These are phyloP conservation scores for Callospermophilus lateralis DNA, from an alignment of 2,113 vertebrate genomes.

Conservation along the genomic window DNA sequence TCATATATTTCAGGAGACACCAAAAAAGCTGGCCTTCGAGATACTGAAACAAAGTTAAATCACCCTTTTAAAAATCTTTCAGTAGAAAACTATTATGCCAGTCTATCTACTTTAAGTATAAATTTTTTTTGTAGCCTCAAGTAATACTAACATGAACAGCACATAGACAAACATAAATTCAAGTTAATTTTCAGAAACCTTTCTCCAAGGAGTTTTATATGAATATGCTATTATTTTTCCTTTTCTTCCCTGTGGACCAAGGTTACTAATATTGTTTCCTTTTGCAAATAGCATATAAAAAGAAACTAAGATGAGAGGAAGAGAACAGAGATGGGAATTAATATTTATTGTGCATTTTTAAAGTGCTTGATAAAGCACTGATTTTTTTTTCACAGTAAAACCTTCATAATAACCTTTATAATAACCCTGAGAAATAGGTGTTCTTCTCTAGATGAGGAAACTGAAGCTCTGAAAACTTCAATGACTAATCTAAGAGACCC, in stretches of 20 bases:
- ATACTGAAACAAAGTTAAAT: not conserved
- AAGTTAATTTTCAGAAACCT: slow-evolving; percentile 43
- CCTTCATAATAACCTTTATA: not conserved
- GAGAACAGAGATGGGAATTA: not conserved
- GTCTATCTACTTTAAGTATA: not conserved
- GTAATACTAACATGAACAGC: slow-evolving; percentile 38
- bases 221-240: not conserved
- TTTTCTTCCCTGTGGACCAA: slow-evolving; percentile 18
- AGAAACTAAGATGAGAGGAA: not conserved
- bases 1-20: not conserved
- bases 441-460: slow-evolving; percentile 11
- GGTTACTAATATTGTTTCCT: not conserved
- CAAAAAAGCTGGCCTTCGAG: not conserved
- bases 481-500: not conserved
- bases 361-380: not conserved
- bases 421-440: not conserved
- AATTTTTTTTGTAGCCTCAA: not conserved
- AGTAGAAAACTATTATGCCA: not conserved
- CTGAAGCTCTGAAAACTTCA: not conserved
- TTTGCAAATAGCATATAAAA: slow-evolving; percentile 30
- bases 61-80: slow-evolving; percentile 4
- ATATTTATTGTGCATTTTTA: slow-evolving; percentile 25
- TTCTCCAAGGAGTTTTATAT: slow-evolving; percentile 35
- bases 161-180: not conserved
- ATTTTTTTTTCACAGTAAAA: not conserved